Evolutionary conservation across 1,140 invertebrate genomes (phyloP), one percentile per base, ranked within the genome.

Genomic region (Chrysomallon squamiferum): DNA sequence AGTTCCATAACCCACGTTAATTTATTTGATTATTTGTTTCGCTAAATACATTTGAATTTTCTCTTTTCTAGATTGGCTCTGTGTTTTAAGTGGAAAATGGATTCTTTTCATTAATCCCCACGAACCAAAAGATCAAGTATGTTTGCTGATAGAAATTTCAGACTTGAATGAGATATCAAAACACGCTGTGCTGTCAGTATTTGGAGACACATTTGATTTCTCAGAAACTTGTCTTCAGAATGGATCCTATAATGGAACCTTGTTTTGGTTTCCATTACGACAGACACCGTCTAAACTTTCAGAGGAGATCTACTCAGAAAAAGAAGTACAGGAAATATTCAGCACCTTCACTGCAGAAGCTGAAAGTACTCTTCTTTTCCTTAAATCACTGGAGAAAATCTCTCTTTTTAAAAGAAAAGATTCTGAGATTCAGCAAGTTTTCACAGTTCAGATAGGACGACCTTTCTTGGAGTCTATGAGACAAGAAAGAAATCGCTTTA

Each of bases 231-330:
- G 25, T 1, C 20, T 47, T n/a, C 1, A 32, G 3, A 68, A 68
- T 22, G 70, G 68, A 32, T 30, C 25, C 49, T 74, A 66, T 59
- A 57, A 63, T 22, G 78, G 78, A 0, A 75, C 77, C 2, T 18
- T 82, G 32, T 80, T 80, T 27, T 68, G 80, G 63, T 75, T 80
- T 63, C 75, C 78, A 27, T 59, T 80, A 25, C 50, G 78, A 22
- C 43, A 35, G 1, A 15, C 30, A 15, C 2, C n/a, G 35, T 71
- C 73, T 11, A 47, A 65, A 3, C 50, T 77, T 43, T 73, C 70
- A 2, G 59, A 68, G 9, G 73, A 66, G 27, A 25, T 70, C 20
- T 75, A 73, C 59, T 45, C 60, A 15, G 45, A 52, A 32, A 50
- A 65, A n/a, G 74, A 74, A 50, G 57, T 79, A 29, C 9, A 22